Percentiles rank a stretch among this genome's conserved stretches.
Conservation (phyloP, 2,113 vertebrate species). For the Mesembrinibis cayennensis region DNA sequence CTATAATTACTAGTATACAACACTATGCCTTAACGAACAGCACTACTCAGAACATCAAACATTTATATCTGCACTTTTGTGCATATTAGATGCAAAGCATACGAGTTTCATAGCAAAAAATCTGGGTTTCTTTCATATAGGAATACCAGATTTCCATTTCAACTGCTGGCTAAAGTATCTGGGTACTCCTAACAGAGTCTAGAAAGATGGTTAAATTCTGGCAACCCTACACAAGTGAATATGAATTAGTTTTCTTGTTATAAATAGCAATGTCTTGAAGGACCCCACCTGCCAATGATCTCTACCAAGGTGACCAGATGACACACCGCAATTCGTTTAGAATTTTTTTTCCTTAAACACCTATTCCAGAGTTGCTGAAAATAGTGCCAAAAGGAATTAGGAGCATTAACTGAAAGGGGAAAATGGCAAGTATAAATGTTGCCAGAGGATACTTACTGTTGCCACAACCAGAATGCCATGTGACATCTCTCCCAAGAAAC, state of each 20-base stretch:
- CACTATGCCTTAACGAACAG: not conserved
- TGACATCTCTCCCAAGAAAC: slow-evolving; percentile 19
- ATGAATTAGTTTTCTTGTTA: not conserved
- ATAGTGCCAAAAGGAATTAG: slow-evolving; percentile 1
- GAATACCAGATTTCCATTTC: not conserved
- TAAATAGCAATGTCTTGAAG: not conserved
- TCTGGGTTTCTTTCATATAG: not conserved
- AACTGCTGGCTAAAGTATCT: not conserved
- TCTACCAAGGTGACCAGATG: not conserved
- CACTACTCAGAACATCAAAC: not conserved
- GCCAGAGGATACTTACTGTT: not conserved
- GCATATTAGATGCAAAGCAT: not conserved
- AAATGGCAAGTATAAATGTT: slow-evolving; percentile 4
- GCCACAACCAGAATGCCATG: not conserved
- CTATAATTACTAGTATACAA: slow-evolving; percentile 8
- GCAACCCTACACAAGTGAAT: not conserved
- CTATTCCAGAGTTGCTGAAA: not conserved
- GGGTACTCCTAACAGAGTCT: not conserved
- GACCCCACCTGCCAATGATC: not conserved
- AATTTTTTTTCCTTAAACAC: not conserved
- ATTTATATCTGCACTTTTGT: not conserved
- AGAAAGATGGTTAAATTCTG: not conserved
- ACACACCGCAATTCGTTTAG: fast-evolving
- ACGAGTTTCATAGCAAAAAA: not conserved
- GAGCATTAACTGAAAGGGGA: not conserved